Evolutionary conservation across 2,797 vertebrate genomes (phyloP), one percentile per base, ranked within the genome.

Genomic region (Leptodactylus fallax): DNA sequence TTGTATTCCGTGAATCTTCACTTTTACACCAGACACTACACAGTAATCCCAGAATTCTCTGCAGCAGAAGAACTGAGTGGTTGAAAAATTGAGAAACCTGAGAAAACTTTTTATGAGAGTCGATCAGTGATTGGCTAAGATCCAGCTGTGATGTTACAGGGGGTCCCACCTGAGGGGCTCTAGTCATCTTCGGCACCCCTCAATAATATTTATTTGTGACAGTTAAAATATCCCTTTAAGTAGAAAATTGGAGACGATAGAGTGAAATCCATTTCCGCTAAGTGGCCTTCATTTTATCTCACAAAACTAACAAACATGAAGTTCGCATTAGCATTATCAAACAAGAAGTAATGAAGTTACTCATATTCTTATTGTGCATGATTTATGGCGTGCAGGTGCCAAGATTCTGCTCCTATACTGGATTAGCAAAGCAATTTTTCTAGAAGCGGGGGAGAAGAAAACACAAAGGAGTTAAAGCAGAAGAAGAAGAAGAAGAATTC

Each of bases 341-440:
- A 79, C 25, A 79, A 65, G 83, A 76, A 79, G n/a, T 86, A 86
- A 86, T 86, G 74, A 86, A 67, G 51, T 86, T 79, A 86, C 76
- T 67, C n/a, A 45, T 27, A 67, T 65, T 63, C 60, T 86, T 86
- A 86, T 79, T 79, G 36, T 86, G 61, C 53, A 10, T 86, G 85
- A 86, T 81, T 81, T 81, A 81, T 81, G 36, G 79, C 21, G 16
- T 19, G 10, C 79, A 60, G 79, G 58, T 60, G 79, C 56, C 79
- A 63, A 47, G 19, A 12, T 45, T 81, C 27, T 47, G 58, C 53
- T 61, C 53, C 77, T 79, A 17, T 58, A 17, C 25, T 56, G 25
- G 51, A 56, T 56, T 56, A 79, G 4, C 77, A 79, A 56, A 58
- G n/a, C 53, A 27, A 27, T 56, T 56, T 58, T 13, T 79, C 53